These are phyloP conservation scores for Stramonita haemastoma DNA, from an alignment of 2,888 invertebrate genomes.

Conservation along the genomic window DNA sequence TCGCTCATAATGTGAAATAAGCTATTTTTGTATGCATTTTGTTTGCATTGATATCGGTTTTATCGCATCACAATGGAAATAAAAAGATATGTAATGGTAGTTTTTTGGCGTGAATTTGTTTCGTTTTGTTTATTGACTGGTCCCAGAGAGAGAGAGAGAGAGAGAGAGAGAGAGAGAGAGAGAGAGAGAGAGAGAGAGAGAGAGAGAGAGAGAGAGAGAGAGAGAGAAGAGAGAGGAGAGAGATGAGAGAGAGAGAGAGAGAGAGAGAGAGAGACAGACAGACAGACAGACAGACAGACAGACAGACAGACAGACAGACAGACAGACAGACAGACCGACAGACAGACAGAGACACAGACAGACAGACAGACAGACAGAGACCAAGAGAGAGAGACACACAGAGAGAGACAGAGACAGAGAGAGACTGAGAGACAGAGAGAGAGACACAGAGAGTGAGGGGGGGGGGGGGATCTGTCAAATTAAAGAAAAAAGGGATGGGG, in stretches of 20 bases:
- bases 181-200: too few species aligned
- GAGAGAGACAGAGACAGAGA: not conserved
- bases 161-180: too few species aligned
- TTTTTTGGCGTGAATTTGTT: not conserved
- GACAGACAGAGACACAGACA: not conserved
- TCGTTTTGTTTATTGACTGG: not conserved
- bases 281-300: too few species aligned
- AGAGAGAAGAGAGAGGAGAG: too few species aligned
- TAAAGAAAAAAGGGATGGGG: too few species aligned
- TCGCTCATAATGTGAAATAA: not conserved
- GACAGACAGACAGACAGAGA: not conserved
- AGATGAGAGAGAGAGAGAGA: too few species aligned
- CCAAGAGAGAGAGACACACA: not conserved
- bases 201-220: too few species aligned
- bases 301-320: not conserved
- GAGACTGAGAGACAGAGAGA: not conserved
- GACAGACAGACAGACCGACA: not conserved
- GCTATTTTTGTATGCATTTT: not conserved
- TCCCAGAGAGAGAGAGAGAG: too few species aligned
- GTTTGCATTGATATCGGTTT: not conserved
- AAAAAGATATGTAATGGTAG: not conserved
- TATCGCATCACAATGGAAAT: conserved; percentile 10
- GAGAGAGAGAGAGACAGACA: too few species aligned
- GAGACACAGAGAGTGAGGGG: not conserved
- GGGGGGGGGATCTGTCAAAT: too few species aligned